Conservation (phyloP, 2,888 invertebrate genomes). For the Polydesmus complanatus region DNA sequence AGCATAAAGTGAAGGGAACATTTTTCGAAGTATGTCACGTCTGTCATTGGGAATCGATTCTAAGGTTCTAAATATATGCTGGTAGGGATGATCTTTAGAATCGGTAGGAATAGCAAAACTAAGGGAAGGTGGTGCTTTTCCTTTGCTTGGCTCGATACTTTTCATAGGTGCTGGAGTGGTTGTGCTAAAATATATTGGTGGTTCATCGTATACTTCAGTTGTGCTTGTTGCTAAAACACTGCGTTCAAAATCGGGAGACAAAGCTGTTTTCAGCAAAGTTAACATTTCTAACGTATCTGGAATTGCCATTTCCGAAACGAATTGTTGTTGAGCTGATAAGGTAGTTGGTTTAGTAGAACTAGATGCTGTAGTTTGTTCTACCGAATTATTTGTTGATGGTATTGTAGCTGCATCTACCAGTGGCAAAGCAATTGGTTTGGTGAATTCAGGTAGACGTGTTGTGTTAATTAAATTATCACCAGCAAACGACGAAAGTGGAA, state of each 20-base stretch:
- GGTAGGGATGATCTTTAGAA: constrained; percentile 5
- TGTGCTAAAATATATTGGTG: too few species aligned
- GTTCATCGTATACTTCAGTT: neutral
- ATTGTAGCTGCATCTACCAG: neutral
- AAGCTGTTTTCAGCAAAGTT: neutral
- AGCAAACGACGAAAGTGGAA: too few species aligned
- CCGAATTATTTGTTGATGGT: neutral
- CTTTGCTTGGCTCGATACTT: neutral
- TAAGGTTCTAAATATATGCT: constrained; percentile 1
- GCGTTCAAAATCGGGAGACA: neutral
- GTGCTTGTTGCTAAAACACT: neutral
- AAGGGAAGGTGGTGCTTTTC: neutral
- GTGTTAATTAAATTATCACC: neutral
- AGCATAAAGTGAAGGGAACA: neutral
- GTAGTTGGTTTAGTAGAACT: neutral
- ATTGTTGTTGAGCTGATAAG: neutral
- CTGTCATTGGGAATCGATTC: constrained; percentile 3
- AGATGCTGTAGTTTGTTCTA: neutral
- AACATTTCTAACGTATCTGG: neutral
- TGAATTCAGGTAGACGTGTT: neutral
- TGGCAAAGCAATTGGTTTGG: neutral
- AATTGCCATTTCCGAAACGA: neutral
- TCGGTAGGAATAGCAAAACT: neutral
- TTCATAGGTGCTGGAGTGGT: too few species aligned
- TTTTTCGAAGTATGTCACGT: neutral